These are phyloP conservation scores for Crepidodera aurea DNA, from an alignment of 2,888 invertebrate genomes.

Conservation along the genomic window DNA sequence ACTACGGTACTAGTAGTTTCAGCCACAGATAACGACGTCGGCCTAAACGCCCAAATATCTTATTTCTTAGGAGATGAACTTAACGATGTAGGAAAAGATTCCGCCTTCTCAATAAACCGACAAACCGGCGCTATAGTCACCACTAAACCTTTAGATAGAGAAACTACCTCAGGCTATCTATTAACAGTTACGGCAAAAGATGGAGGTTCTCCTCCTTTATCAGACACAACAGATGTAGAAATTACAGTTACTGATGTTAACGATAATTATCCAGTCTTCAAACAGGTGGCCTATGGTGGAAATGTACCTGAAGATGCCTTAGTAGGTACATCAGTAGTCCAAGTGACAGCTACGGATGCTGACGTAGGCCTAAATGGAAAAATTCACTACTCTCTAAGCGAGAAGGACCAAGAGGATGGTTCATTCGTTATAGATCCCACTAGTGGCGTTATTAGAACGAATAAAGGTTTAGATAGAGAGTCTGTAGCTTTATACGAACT, in stretches of 20 bases:
- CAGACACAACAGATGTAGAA: slow-evolving; percentile 95
- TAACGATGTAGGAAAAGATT: slow-evolving; percentile 68
- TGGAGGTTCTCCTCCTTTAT: slow-evolving; percentile 88
- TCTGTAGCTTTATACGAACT: slow-evolving; percentile 85
- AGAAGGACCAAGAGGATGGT: slow-evolving; percentile 81
- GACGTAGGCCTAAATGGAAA: slow-evolving; percentile 89
- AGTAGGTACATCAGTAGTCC: slow-evolving; percentile 66
- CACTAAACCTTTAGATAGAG: slow-evolving; percentile 84
- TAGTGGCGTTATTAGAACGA: slow-evolving; percentile 90
- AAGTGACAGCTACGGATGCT: slow-evolving; percentile 80
- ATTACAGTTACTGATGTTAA: slow-evolving; percentile 96
- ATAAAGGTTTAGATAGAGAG: slow-evolving; percentile 90
- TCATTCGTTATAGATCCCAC: slow-evolving; percentile 93
- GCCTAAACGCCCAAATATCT: slow-evolving; percentile 90
- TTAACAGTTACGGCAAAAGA: slow-evolving; percentile 93
- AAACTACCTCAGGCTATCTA: slow-evolving; percentile 81
- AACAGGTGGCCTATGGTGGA: slow-evolving; percentile 81
- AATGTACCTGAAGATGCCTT: slow-evolving; percentile 88
- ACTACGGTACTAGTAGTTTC: slow-evolving; percentile 91
- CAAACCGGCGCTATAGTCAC: slow-evolving; percentile 94
- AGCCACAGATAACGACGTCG: slow-evolving; percentile 94
- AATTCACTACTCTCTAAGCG: slow-evolving; percentile 79
- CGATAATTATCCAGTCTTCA: slow-evolving; percentile 91
- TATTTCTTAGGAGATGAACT: slow-evolving; percentile 78
- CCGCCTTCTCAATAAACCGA: slow-evolving; percentile 85